A percentile compares a stretch with the other conserved stretches of the same genome.
Evolutionary conservation across 1,140 invertebrate genomes (phyloP).

Genomic region (Lasioglossum albipes): DNA sequence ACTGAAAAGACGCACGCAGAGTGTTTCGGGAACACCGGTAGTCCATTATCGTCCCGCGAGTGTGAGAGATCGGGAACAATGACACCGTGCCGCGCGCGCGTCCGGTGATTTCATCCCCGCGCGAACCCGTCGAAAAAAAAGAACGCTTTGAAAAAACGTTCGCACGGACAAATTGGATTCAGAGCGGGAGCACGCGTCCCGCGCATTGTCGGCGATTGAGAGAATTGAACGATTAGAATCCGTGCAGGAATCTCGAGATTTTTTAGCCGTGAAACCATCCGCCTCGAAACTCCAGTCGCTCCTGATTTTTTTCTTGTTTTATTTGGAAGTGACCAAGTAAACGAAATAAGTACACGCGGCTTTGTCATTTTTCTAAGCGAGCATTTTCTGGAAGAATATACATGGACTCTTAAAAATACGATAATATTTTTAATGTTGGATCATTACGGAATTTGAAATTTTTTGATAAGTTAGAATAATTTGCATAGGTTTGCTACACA

Average conservation of each 20-base stretch:
- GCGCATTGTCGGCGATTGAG: background rate
- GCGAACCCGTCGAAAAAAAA: background rate
- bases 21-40: background rate
- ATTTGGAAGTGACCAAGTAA: too few species aligned
- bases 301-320: too few species aligned
- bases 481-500: too few species aligned
- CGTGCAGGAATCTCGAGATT: background rate
- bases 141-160: background rate
- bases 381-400: too few species aligned
- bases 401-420: too few species aligned
- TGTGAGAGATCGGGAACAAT: constrained; percentile 51
- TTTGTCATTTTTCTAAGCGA: too few species aligned
- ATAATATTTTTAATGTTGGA: too few species aligned
- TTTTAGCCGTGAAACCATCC: background rate
- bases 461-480: too few species aligned
- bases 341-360: too few species aligned
- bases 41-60: constrained; percentile 54
- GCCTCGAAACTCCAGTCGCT: too few species aligned
- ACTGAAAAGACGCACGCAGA: constrained; percentile 16
- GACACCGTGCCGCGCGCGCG: constrained; percentile 25
- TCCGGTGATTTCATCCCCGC: constrained; percentile 7
- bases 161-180: background rate
- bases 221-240: background rate
- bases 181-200: background rate
- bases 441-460: too few species aligned